Base-by-base conservation (phyloP, 2,888 invertebrate genomes). In the Drosophila eohydei region DNA sequence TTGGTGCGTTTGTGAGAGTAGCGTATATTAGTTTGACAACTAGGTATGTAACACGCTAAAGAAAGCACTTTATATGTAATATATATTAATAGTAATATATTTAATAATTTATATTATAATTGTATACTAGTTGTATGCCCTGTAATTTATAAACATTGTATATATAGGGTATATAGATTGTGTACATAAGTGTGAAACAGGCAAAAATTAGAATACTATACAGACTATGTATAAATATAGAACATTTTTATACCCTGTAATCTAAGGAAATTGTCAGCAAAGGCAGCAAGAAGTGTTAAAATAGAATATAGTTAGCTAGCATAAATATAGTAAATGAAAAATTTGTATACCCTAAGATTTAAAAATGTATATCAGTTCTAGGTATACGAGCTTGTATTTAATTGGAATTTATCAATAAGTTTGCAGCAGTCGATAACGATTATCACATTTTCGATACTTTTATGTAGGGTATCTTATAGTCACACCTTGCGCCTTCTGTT, bases 401-500 rank as follows among this genome's bases (percentile, higher is more conserved):
- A 48, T 9, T 30, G 9, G 0, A 50, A 16, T 8, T 48, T n/a
- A 48, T 30, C 30, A n/a, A 30, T 5, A 16, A 32, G 1, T 30
- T 7, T 28, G 14, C 3, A 0, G 4, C 0, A n/a, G 4, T 30
- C n/a, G 46, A 48, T 48, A 48, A 30, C 8, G 9, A 46, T 48
- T 30, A 30, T 48, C 14, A n/a, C 3, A n/a, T 2, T 30, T n/a
- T 8, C 2, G 4, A n/a, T n/a, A 4, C n/a, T 21, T 21, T 21
- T 21, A 21, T 21, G 7, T 40, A 38, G 54, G 28, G 40, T 54
- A 54, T 16, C 54, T 38, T 3, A 9, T 40, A 54, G 54, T 54
- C 38, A 38, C 8, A 40, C n/a, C 4, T 1, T 9, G 0, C 11
- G n/a, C n/a, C 0, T 51, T 26, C n/a, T 6, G n/a, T 34, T 55